A percentile compares a stretch with the other conserved stretches of the same genome.
phyloP scores from a whole-genome alignment of 2,888 invertebrate species.

The Lepidocyrtinus sp. region DNA sequence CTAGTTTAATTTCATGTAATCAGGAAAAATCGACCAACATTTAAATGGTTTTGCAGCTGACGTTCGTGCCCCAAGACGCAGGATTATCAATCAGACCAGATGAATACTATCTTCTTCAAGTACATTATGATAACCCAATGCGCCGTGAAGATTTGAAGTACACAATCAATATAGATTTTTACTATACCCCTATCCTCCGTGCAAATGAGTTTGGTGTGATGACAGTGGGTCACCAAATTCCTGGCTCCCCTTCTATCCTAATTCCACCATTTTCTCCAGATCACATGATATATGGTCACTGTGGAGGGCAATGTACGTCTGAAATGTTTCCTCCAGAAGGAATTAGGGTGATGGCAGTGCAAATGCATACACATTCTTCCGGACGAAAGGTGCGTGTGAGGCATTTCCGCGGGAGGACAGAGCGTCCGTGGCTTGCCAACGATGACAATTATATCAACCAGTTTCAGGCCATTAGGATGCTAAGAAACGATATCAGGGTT shows the following conservation, averaged over 20 bases:
- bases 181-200: slow-evolving; percentile 25
- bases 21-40: not conserved
- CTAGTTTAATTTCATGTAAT: not conserved
- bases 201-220: slow-evolving; percentile 18
- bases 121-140: slow-evolving; percentile 46
- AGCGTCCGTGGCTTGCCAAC: too few relatives aligned
- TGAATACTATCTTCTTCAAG: slow-evolving; percentile 32
- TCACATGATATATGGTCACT: slow-evolving; percentile 30
- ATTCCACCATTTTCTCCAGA: slow-evolving; percentile 28
- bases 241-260: slow-evolving; percentile 45
- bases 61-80: too few relatives aligned
- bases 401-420: too few relatives aligned
- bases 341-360: not conserved
- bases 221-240: slow-evolving; percentile 38
- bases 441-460: too few relatives aligned
- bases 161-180: slow-evolving; percentile 31
- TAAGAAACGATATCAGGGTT: too few relatives aligned
- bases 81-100: slow-evolving; percentile 30
- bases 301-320: slow-evolving; percentile 13
- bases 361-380: slow-evolving; percentile 17
- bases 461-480: too few relatives aligned
- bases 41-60: not conserved
- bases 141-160: not conserved
- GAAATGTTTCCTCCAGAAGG: slow-evolving; percentile 23
- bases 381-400: slow-evolving; percentile 10